A percentile compares a stretch with the other conserved stretches of the same genome.
These are phyloP conservation scores for Papilio polyxenes DNA, from an alignment of 1,140 invertebrate genomes.

Conservation along the genomic window DNA sequence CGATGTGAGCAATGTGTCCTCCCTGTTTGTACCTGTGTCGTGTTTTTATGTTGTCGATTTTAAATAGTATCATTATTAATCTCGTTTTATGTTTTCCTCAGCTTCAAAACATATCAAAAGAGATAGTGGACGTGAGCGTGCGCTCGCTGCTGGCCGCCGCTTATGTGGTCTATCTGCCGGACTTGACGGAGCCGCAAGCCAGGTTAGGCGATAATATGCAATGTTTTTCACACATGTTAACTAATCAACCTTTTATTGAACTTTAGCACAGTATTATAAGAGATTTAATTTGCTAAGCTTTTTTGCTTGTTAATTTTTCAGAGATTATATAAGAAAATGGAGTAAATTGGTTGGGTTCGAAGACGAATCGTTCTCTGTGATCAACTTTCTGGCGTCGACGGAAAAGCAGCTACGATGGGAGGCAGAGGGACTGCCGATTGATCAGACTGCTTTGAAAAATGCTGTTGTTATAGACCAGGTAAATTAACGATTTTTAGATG, in stretches of 20 bases:
- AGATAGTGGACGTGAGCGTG: slow-evolving; percentile 83
- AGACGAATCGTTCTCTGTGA: slow-evolving; percentile 83
- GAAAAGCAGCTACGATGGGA: slow-evolving; percentile 93
- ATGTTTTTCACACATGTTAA: slow-evolving; percentile 1
- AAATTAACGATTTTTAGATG: slow-evolving; percentile 35
- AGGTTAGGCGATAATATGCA: slow-evolving; percentile 62
- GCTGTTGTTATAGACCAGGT: slow-evolving; percentile 90
- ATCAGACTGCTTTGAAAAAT: slow-evolving; percentile 91
- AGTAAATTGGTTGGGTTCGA: slow-evolving; percentile 78
- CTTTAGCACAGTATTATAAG: too few species aligned
- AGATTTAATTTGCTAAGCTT: too few species aligned
- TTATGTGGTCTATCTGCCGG: slow-evolving; percentile 88
- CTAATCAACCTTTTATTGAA: too few species aligned
- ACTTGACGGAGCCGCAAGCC: slow-evolving; percentile 85
- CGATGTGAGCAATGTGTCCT: slow-evolving; percentile 82
- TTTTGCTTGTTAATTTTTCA: slow-evolving; percentile 53
- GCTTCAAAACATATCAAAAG: slow-evolving; percentile 81
- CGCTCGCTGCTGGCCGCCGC: slow-evolving; percentile 87
- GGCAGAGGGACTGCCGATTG: slow-evolving; percentile 90
- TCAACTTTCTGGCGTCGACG: slow-evolving; percentile 87
- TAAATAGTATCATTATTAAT: not conserved
- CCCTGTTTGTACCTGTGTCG: not conserved
- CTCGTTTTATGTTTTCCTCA: slow-evolving; percentile 50
- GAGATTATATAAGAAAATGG: slow-evolving; percentile 83
- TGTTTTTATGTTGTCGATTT: too few species aligned